Percentiles rank a stretch among this genome's conserved stretches.
These are phyloP conservation scores for Coenonympha glycerion DNA, from an alignment of 2,888 invertebrate species.

Conservation along the genomic window DNA sequence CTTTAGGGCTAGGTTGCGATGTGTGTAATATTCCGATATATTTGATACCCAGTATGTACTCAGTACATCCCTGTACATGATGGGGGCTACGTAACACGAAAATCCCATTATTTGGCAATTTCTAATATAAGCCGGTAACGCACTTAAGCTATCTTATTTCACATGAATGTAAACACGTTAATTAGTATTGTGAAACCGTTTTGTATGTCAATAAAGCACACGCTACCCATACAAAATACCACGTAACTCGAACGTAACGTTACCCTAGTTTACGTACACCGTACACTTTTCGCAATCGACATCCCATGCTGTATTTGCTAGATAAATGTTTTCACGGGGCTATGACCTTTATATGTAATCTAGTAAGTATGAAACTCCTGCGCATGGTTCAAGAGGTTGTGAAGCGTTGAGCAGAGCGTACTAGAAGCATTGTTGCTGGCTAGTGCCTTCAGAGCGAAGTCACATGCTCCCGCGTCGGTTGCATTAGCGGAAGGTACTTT, in stretches of 20 bases:
- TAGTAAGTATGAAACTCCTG: neutral
- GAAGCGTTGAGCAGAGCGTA: neutral
- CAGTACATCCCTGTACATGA: neutral
- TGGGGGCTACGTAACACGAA: neutral
- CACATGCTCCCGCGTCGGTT: constrained; percentile 43
- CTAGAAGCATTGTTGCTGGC: constrained; percentile 13
- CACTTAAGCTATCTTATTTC: constrained; percentile 19
- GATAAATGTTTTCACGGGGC: constrained; percentile 3
- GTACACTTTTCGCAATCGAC: constrained; percentile 48
- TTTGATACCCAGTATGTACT: no score
- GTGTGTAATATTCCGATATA: no score
- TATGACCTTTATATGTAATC: neutral
- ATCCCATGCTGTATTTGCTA: neutral
- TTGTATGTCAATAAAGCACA: constrained; percentile 48
- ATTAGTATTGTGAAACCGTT: constrained; percentile 45
- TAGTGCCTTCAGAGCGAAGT: no score
- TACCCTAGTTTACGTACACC: constrained; percentile 38
- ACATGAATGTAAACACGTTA: constrained; percentile 35
- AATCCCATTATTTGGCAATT: neutral
- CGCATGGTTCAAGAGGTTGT: neutral
- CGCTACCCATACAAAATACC: constrained; percentile 47
- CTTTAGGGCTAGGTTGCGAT: no score
- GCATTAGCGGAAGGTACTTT: constrained; percentile 58
- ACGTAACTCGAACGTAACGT: constrained; percentile 42
- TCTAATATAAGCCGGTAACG: constrained; percentile 8